Evolutionary conservation across 2,113 vertebrate genomes (phyloP), one percentile per base, ranked within the genome.

Genomic region (Poeciliopsis prolifica): DNA sequence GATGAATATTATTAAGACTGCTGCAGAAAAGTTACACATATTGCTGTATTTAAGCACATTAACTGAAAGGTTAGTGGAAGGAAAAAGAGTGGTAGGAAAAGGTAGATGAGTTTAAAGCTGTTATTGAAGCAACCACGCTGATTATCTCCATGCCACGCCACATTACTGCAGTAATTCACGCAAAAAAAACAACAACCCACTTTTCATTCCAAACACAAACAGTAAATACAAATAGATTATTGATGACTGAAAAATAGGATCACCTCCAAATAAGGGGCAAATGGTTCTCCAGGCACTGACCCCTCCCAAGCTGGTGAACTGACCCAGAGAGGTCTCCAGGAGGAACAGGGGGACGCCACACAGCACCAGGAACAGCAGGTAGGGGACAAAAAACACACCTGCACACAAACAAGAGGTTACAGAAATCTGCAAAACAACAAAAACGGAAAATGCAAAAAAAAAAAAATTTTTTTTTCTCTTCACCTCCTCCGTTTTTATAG

Each of bases 401-500:
- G 82, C 24, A 61, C 5, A 72, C 29, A 85, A 72, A 82, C 7
- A 74, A 10, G 24, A 58, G 17, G 44, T 48, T 19, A 17, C 1
- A 48, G 44, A 58, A n/a, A 58, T 11, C 51, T n/a, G 7, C 0
- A 26, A 11, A 37, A 12, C 35, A 37, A 37, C 33, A 11, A 37
- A 11, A 37, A 11, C 2, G 10, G 35, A 42, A 37, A 12, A 48
- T 13, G 3, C 40, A 42, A 42, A 42, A 14, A 3, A 15, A 14
- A 42, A 42, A 42, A 42, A 12, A 61, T 33, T 6, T 11, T 26
- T 26, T 13, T 37, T 29, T 74, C 13, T 70, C 48, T 83, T 78
- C 82, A 94, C 93, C 93, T 91, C 93, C 93, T 77, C 93, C 93
- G 3, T 94, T 94, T 85, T 92, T 94, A 92, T 94, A 94, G 89